phyloP scores from a whole-genome alignment of 1,140 invertebrate species.

The Trinorchestia longiramus region DNA sequence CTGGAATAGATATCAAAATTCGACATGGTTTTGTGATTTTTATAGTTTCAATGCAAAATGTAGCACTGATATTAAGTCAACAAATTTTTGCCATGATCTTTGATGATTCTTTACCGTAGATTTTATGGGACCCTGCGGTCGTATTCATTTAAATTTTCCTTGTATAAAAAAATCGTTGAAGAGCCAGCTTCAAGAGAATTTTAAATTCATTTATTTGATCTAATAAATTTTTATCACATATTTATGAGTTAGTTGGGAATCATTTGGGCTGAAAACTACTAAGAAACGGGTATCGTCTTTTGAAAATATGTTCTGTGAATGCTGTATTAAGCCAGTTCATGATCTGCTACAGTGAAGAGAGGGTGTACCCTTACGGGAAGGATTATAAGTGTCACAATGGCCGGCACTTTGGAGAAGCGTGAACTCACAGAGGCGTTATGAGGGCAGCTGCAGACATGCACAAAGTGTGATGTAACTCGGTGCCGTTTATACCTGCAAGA shows the following conservation, averaged over 20 bases:
- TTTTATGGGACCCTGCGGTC: background rate
- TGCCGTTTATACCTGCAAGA: background rate
- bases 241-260: background rate
- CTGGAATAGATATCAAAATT: background rate
- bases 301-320: background rate
- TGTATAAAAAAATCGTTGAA: background rate
- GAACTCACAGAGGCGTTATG: constrained; percentile 19
- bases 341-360: background rate
- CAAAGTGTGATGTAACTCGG: background rate
- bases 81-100: background rate
- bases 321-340: background rate
- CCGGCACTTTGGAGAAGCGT: background rate
- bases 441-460: background rate
- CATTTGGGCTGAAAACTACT: background rate
- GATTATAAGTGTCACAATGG: background rate
- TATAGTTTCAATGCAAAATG: background rate
- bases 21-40: background rate
- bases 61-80: background rate
- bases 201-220: background rate
- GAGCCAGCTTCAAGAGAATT: background rate
- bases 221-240: background rate
- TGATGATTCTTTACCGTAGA: background rate
- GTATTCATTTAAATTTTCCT: background rate
- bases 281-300: background rate
- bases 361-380: background rate